phyloP scores from a whole-genome alignment of 2,113 vertebrate genomes.

The Rhabdomys dilectus region DNA sequence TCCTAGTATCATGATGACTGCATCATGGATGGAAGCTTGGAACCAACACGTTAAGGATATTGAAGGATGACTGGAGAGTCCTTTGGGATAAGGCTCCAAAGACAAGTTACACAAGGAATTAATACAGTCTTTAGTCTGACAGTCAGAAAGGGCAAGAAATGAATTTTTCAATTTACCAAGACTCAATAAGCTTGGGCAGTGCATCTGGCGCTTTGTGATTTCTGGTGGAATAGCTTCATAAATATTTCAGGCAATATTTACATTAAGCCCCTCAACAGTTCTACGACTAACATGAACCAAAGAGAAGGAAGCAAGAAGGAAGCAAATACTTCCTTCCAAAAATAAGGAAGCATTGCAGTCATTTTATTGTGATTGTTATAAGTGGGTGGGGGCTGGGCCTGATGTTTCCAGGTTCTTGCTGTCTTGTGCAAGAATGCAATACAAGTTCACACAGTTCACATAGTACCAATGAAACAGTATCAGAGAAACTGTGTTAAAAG shows the following conservation, averaged over 20 bases:
- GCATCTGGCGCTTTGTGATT: neutral
- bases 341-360: neutral
- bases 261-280: neutral
- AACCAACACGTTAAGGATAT: neutral
- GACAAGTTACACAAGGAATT: too few species aligned
- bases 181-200: neutral
- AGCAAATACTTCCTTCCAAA: neutral
- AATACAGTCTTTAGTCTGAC: neutral
- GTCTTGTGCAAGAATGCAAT: neutral
- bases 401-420: neutral
- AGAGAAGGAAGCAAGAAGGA: neutral
- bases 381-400: neutral
- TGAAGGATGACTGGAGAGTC: neutral
- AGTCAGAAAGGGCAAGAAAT: neutral
- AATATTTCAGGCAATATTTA: neutral
- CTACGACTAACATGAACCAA: neutral
- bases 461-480: neutral
- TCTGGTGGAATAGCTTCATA: rapidly evolving
- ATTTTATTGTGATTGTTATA: neutral
- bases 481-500: neutral
- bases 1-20: neutral
- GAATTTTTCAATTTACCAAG: neutral
- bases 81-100: neutral
- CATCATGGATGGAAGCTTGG: neutral
- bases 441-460: neutral